Conservation (phyloP, 2,888 invertebrate genomes). For the Apamea anceps region DNA sequence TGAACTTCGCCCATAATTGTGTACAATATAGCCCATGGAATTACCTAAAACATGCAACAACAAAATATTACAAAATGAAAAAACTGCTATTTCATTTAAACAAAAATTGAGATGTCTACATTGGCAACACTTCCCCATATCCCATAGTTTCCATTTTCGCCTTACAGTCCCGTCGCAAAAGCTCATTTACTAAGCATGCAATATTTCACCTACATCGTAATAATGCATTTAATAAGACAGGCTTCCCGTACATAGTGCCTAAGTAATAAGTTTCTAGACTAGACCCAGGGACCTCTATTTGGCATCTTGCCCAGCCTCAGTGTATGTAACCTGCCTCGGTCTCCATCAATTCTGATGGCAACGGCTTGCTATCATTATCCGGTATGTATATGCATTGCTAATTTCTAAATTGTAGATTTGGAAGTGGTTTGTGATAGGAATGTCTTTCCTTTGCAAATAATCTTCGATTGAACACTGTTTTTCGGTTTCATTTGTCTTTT, state of each 20-base stretch:
- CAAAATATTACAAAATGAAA: neutral
- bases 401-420: constrained; percentile 52
- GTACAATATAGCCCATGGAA: neutral
- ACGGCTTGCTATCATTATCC: constrained; percentile 65
- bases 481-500: neutral
- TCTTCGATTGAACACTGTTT: neutral
- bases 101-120: neutral
- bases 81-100: neutral
- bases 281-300: constrained; percentile 59
- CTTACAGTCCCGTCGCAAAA: neutral
- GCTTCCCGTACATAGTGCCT: constrained; percentile 34
- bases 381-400: constrained; percentile 50
- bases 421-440: neutral
- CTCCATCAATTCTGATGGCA: constrained; percentile 66
- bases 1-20: neutral
- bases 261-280: constrained; percentile 62
- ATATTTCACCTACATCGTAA: constrained; percentile 53
- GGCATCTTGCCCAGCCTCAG: constrained; percentile 60
- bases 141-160: neutral
- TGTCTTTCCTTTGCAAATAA: neutral
- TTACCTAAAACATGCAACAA: neutral
- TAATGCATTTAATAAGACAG: constrained; percentile 65
- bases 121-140: too few relatives aligned
- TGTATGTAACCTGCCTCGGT: constrained; percentile 60
- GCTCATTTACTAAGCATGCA: neutral